Evolutionary conservation across 2,888 invertebrate species (phyloP).

Genomic region (Belgica antarctica): DNA sequence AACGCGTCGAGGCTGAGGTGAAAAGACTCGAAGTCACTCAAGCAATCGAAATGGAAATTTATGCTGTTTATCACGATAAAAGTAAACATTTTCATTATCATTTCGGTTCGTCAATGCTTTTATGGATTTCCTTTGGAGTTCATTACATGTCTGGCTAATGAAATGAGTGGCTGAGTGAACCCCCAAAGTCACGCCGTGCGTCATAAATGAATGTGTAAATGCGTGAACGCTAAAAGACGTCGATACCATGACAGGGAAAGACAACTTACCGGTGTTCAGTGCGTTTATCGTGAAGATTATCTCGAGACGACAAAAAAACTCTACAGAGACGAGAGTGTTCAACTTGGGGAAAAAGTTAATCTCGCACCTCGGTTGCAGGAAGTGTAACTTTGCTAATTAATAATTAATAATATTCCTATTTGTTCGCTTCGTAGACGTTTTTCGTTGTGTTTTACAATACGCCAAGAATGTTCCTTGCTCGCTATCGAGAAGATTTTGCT

Average conservation of each 20-base stretch:
- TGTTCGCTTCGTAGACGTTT: slow-evolving; percentile 23
- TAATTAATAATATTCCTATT: slow-evolving; percentile 42
- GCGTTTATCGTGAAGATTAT: not conserved
- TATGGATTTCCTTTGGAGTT: not conserved
- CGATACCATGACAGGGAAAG: not conserved
- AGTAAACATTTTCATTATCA: not conserved
- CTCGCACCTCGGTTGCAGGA: slow-evolving; percentile 30
- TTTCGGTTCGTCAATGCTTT: slow-evolving; percentile 9
- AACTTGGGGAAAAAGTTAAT: slow-evolving; percentile 8
- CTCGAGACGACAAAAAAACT: slow-evolving; percentile 3
- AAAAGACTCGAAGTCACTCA: slow-evolving; percentile 36
- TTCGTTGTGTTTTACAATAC: slow-evolving; percentile 24
- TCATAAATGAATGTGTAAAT: not conserved
- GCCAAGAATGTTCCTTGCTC: not conserved
- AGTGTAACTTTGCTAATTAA: slow-evolving; percentile 41
- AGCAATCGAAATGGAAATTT: slow-evolving; percentile 35
- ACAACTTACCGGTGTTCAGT: not conserved
- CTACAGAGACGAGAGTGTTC: slow-evolving; percentile 29
- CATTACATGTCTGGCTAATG: not conserved
- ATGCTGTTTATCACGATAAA: slow-evolving; percentile 37
- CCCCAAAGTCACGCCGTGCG: not conserved
- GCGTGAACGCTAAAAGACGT: no score
- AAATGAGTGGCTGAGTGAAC: slow-evolving; percentile 1
- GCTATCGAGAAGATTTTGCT: slow-evolving; percentile 14
- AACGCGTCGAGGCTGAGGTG: not conserved